Conservation (phyloP, 2,797 vertebrate genomes). For the Esox lucius region DNA sequence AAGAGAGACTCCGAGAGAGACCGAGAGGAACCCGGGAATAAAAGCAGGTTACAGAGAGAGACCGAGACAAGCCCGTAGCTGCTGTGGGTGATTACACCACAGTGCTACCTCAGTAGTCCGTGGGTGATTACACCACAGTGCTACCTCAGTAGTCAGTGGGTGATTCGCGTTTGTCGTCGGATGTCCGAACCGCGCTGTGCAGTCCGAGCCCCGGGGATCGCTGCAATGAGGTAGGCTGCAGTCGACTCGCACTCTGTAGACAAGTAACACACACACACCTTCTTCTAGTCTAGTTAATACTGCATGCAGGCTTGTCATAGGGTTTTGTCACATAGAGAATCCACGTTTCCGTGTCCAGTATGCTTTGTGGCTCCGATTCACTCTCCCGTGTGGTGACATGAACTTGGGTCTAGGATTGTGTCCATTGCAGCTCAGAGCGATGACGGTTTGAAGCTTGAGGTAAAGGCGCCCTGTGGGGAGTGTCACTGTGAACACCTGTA, state of each 20-base stretch:
- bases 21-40: not conserved
- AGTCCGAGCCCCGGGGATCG: conserved; percentile 11
- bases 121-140: conserved; percentile 5
- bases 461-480: not conserved
- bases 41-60: conserved; percentile 14
- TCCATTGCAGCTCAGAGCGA: not conserved
- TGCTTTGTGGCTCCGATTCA: not conserved
- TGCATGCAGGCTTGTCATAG: not conserved
- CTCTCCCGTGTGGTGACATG: not conserved
- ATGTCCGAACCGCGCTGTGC: conserved; percentile 4
- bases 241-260: conserved; percentile 9
- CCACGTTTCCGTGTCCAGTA: not conserved
- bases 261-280: conserved; percentile 17
- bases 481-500: too few species aligned
- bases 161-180: conserved; percentile 15
- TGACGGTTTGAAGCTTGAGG: not conserved
- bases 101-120: conserved; percentile 1
- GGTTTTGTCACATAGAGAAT: not conserved
- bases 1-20: conserved; percentile 9
- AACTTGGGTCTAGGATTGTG: not conserved
- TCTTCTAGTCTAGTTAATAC: not conserved
- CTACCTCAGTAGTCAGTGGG: conserved; percentile 12
- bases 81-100: not conserved
- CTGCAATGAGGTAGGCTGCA: conserved; percentile 31
- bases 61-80: not conserved